Base-by-base conservation (phyloP, 2,797 vertebrate species). In the Capromys pilorides region DNA sequence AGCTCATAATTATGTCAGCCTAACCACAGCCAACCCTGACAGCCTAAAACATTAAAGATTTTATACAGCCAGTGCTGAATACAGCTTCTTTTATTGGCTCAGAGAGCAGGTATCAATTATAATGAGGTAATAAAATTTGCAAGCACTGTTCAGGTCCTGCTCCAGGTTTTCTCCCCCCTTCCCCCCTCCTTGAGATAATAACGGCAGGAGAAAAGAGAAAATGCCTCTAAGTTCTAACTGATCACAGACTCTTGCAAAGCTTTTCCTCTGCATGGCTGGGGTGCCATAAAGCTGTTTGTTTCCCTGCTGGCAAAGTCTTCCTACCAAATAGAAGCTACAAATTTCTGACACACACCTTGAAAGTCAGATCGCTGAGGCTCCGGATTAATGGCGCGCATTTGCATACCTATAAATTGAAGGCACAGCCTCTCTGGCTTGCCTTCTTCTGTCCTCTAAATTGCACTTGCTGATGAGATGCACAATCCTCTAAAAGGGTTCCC, bases 401-500 rank as follows among this genome's bases (percentile, higher is more conserved):
- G 98, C 98, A 98, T 98, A 98, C 97, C 98, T 84, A 96, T 97
- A 98, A 98, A 98, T 95, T 97, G 97, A 97, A 98, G 96, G 97
- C 93, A 64, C n/a, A 79, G 86, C 96, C 97, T 97, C 93, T 96
- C 97, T 88, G 97, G 94, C 95, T 89, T 82, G 96, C 81, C 95
- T 97, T 97, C 97, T 97, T 97, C 97, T 97, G 95, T 97, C 97
- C 97, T 97, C 96, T 96, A 98, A 98, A 98, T 98, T 97, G 97
- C 98, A 98, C 98, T 98, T 98, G 96, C 98, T 97, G 98, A 98
- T 98, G 98, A 98, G 98, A 98, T 82, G 96, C 97, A 97, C 98
- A 98, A 98, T 98, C 98, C 98, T 98, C 98, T 98, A 98, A 99
- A 98, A 98, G 98, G 98, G 97, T 98, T 98, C 98, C 97, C 97